phyloP scores from a whole-genome alignment of 2,797 vertebrate species.

The Aselliscus stoliczkanus region DNA sequence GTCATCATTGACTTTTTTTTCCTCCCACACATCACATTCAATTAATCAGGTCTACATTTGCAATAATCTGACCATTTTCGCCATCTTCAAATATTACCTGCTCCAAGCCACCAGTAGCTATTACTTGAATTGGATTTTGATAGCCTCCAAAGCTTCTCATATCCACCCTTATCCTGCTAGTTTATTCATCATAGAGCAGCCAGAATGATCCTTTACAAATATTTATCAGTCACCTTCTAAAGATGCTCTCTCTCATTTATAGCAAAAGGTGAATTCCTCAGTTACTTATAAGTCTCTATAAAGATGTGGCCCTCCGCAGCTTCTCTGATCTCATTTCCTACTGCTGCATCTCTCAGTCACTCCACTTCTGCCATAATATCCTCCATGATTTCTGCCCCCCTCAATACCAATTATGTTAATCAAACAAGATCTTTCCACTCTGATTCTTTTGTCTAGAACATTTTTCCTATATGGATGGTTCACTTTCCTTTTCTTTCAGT shows the following conservation, averaged over 20 bases:
- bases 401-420: background rate
- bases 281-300: background rate
- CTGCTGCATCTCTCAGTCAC: background rate
- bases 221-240: background rate
- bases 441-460: background rate
- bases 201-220: background rate
- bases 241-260: background rate
- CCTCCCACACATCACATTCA: background rate
- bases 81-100: background rate
- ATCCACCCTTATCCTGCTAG: background rate
- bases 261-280: background rate
- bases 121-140: background rate
- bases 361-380: background rate
- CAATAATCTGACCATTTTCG: background rate
- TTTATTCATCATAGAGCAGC: background rate
- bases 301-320: background rate
- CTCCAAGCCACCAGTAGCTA: background rate
- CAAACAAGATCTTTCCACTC: background rate
- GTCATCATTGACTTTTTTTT: background rate
- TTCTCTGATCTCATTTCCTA: background rate
- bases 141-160: background rate
- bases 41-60: background rate
- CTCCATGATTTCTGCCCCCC: fast-evolving
- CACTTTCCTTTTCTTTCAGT: background rate
- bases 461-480: background rate